These are phyloP conservation scores for Epinotia ramella DNA, from an alignment of 2,888 invertebrate species.

Conservation along the genomic window DNA sequence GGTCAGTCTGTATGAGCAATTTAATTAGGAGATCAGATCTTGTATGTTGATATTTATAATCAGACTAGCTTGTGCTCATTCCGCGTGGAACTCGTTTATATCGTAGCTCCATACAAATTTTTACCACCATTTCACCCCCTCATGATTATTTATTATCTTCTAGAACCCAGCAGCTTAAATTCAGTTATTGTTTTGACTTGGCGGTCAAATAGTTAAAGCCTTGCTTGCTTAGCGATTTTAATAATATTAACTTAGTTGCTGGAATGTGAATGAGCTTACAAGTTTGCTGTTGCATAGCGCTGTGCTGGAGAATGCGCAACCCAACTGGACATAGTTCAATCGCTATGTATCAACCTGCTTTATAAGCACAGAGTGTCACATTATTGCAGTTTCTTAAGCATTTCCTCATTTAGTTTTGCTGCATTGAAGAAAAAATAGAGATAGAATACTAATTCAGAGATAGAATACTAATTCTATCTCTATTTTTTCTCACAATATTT, in stretches of 20 bases:
- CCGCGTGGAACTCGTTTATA: no score
- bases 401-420: conserved; percentile 1
- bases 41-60: no score
- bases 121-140: no score
- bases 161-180: neutral
- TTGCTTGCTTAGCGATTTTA: conserved; percentile 38
- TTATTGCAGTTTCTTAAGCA: conserved; percentile 1
- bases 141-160: no score
- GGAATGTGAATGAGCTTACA: conserved; percentile 37
- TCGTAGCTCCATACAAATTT: no score
- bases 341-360: conserved; percentile 10
- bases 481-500: no score
- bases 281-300: conserved; percentile 30
- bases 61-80: no score
- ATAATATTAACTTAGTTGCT: conserved; percentile 3
- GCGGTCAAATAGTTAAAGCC: conserved; percentile 3
- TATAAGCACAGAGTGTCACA: neutral
- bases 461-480: no score
- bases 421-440: no score
- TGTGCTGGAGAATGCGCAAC: conserved; percentile 16
- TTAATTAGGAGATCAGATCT: no score
- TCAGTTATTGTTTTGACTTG: neutral
- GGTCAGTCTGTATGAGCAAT: no score
- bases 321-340: conserved; percentile 8
- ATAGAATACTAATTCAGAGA: no score